Conservation (phyloP, 2,113 vertebrate genomes). For the Anhinga anhinga region DNA sequence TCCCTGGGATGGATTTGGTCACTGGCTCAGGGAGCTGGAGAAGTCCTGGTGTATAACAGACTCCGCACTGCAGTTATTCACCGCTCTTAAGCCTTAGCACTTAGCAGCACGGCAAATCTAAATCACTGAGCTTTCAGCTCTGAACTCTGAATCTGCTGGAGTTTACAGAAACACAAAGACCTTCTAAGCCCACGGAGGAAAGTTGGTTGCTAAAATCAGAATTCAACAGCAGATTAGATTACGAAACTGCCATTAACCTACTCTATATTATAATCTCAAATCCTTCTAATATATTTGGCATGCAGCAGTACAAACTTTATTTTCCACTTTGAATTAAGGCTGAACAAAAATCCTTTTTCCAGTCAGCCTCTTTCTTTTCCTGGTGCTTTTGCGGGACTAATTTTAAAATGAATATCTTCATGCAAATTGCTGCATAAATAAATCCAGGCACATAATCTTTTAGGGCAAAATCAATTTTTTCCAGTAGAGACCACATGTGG, state of each 20-base stretch:
- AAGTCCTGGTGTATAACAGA: not conserved
- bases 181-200: not conserved
- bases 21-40: not conserved
- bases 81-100: not conserved
- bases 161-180: constrained; percentile 3
- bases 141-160: not conserved
- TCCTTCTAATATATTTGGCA: constrained; percentile 28
- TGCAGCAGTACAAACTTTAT: constrained; percentile 15
- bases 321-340: constrained; percentile 41
- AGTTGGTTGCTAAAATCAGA: not conserved
- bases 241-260: constrained; percentile 38
- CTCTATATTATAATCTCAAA: constrained; percentile 43
- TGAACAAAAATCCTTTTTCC: constrained; percentile 22
- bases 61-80: not conserved
- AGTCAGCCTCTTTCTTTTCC: not conserved
- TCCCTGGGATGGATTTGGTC: not conserved
- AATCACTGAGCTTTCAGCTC: constrained; percentile 24
- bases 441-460: constrained; percentile 34
- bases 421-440: constrained; percentile 42
- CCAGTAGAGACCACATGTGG: not conserved
- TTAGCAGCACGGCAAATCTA: not conserved
- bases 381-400: not conserved
- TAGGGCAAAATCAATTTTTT: constrained; percentile 17
- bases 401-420: constrained; percentile 20
- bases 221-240: constrained; percentile 52